Conservation (phyloP, 2,888 invertebrate species). For the Dynastes grantii region DNA sequence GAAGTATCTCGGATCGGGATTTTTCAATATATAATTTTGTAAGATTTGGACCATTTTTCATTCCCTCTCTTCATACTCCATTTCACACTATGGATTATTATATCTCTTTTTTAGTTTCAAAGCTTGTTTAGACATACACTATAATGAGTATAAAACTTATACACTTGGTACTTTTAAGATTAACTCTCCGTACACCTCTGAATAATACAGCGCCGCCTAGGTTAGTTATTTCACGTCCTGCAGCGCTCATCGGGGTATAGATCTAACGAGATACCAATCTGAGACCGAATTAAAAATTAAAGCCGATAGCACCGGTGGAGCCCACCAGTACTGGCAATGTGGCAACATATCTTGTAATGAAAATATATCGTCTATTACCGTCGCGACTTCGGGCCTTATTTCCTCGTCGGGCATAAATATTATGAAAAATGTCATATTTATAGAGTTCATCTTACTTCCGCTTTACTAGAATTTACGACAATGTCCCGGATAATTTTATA, state of each 20-base stretch:
- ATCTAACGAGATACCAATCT: conserved; percentile 34
- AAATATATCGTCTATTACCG: conserved; percentile 46
- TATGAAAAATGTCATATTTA: conserved; percentile 52
- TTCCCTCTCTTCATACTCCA: too few species aligned
- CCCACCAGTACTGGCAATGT: neutral
- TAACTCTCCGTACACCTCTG: conserved; percentile 17
- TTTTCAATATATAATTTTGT: too few species aligned
- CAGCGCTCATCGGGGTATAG: neutral
- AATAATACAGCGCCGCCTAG: neutral
- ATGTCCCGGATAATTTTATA: conserved; percentile 49
- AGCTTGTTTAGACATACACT: too few species aligned
- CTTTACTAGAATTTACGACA: conserved; percentile 48
- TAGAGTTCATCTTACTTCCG: conserved; percentile 52
- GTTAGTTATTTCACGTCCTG: neutral
- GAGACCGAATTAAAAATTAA: conserved; percentile 37
- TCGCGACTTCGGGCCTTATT: conserved; percentile 46
- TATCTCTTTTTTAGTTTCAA: too few species aligned
- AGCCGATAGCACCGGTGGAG: conserved; percentile 12
- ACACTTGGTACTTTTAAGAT: too few species aligned
- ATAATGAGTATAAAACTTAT: too few species aligned
- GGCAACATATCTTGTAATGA: conserved; percentile 37
- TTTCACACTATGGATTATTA: too few species aligned
- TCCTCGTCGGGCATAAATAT: conserved; percentile 50
- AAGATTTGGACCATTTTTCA: too few species aligned
- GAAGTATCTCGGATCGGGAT: too few species aligned